Percentiles rank a stretch among this genome's conserved stretches.
Evolutionary conservation across 2,113 vertebrate species (phyloP).

Genomic region (Mirza zaza): DNA sequence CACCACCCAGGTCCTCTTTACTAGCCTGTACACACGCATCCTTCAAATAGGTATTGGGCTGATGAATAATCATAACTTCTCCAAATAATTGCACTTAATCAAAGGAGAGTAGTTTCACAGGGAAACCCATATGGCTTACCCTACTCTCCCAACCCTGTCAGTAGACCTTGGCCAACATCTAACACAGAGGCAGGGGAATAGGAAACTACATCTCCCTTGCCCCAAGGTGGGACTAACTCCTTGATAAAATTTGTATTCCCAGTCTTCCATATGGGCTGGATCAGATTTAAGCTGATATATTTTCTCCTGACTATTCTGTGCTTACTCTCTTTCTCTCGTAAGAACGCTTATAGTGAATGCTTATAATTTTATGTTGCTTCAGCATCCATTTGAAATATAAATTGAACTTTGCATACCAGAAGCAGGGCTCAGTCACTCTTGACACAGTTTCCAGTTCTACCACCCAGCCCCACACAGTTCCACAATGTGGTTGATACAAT

Average conservation of each 20-base stretch:
- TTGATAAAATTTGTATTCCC: not conserved
- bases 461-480: not conserved
- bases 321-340: not conserved
- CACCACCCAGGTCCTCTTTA: not conserved
- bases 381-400: not conserved
- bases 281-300: not conserved
- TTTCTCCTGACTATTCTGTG: not conserved
- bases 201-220: not conserved
- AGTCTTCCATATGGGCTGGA: not conserved
- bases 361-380: not conserved
- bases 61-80: not conserved
- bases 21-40: accelerated
- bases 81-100: not conserved
- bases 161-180: too few species aligned
- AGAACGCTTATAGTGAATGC: not conserved
- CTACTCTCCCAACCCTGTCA: not conserved
- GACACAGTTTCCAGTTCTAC: not conserved
- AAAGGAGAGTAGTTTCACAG: not conserved
- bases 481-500: not conserved
- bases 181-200: not conserved
- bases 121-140: not conserved
- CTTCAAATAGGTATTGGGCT: not conserved
- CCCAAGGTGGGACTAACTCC: not conserved
- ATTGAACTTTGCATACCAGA: not conserved
- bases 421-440: not conserved